Evolutionary conservation across 2,888 invertebrate genomes (phyloP).

Genomic region (Pammene fasciana): DNA sequence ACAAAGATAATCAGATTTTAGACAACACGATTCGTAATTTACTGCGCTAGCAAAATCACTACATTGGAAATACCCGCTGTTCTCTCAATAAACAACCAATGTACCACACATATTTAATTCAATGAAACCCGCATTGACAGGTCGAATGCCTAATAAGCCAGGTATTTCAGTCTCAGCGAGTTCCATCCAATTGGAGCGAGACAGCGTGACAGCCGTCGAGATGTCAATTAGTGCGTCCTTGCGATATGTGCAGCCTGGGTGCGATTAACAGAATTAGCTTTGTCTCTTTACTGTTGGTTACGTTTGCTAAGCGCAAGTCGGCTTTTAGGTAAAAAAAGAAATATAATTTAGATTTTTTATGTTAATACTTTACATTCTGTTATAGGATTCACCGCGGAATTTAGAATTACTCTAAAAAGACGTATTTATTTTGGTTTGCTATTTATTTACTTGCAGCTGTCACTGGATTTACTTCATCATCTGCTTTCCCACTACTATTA

Average conservation of each 20-base stretch:
- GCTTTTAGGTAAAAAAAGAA: not conserved
- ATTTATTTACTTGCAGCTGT: too few species aligned
- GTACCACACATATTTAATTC: not conserved
- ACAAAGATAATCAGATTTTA: too few species aligned
- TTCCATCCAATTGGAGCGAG: slow-evolving; percentile 50
- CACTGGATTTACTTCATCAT: too few species aligned
- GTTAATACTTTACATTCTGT: too few species aligned
- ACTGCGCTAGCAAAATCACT: not conserved
- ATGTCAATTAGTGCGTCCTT: slow-evolving; percentile 60
- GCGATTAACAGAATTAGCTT: slow-evolving; percentile 37
- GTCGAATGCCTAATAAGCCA: slow-evolving; percentile 25
- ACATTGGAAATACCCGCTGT: not conserved
- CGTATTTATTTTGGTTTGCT: too few species aligned
- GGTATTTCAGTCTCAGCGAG: slow-evolving; percentile 32
- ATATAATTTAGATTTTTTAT: not conserved
- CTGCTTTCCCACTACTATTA: too few species aligned
- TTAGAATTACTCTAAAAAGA: too few species aligned
- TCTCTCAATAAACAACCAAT: not conserved
- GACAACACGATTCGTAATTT: too few species aligned
- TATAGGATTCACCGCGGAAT: too few species aligned
- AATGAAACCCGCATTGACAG: slow-evolving; percentile 22
- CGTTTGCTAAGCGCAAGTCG: not conserved
- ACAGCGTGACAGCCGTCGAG: slow-evolving; percentile 65
- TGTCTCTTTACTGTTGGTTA: not conserved
- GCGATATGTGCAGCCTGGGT: slow-evolving; percentile 37